phyloP scores from a whole-genome alignment of 2,888 invertebrate genomes.

The Oligia fasciuncula region DNA sequence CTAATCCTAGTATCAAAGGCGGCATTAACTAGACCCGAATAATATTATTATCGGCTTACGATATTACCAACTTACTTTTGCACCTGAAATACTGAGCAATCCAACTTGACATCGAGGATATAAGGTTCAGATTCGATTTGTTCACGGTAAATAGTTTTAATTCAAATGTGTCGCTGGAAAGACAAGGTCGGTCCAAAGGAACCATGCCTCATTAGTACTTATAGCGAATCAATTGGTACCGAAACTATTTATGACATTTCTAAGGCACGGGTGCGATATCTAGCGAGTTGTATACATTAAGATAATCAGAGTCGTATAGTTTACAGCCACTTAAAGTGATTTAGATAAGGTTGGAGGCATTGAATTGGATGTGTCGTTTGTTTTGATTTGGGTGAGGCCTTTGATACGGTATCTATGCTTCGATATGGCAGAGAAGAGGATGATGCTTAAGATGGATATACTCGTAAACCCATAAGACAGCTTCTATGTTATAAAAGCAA shows the following conservation, averaged over 20 bases:
- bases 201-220: slow-evolving; percentile 79
- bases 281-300: slow-evolving; percentile 58
- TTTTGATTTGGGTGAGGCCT: slow-evolving; percentile 48
- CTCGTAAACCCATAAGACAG: neutral
- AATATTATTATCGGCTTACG: slow-evolving; percentile 83
- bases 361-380: slow-evolving; percentile 49
- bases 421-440: neutral
- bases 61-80: slow-evolving; percentile 58
- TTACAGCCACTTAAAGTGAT: slow-evolving; percentile 60
- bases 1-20: slow-evolving; percentile 72
- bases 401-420: slow-evolving; percentile 26
- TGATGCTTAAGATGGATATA: neutral
- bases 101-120: neutral
- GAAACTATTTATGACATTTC: slow-evolving; percentile 66
- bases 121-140: slow-evolving; percentile 59
- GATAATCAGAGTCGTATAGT: slow-evolving; percentile 50
- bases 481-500: neutral
- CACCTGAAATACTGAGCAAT: neutral
- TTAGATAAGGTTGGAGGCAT: slow-evolving; percentile 56
- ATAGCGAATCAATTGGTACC: slow-evolving; percentile 77
- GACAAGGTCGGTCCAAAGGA: slow-evolving; percentile 75
- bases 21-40: slow-evolving; percentile 81
- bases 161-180: slow-evolving; percentile 75
- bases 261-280: slow-evolving; percentile 51
- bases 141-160: slow-evolving; percentile 42